Percentiles rank a stretch among this genome's conserved stretches.
These are phyloP conservation scores for Imbricaverruca yamaguchii DNA, from an alignment of 2,888 invertebrate species.

Conservation along the genomic window DNA sequence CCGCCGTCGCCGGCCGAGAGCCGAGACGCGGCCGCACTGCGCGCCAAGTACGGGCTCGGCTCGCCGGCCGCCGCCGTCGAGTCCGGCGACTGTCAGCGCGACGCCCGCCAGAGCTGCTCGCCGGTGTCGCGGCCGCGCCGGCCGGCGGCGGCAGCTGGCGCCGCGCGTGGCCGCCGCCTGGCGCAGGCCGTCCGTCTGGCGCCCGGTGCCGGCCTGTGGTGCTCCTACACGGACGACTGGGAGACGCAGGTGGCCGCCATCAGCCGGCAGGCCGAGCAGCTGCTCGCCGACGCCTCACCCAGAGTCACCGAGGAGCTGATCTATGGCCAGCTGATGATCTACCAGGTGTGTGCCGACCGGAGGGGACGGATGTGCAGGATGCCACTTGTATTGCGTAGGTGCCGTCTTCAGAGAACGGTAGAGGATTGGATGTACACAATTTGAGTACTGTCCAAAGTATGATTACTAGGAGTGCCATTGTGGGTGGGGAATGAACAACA, in stretches of 20 bases:
- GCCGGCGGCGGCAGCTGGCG: background rate
- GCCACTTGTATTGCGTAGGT: no score
- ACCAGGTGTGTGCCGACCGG: background rate
- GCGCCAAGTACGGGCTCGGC: background rate
- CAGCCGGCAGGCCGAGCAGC: background rate
- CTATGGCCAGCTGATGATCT: background rate
- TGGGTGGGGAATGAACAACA: no score
- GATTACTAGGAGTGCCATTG: no score
- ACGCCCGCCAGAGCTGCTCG: background rate
- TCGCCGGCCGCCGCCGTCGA: background rate
- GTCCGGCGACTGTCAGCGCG: background rate
- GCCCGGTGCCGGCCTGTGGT: background rate
- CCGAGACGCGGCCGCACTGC: background rate
- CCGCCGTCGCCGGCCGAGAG: background rate
- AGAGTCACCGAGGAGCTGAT: background rate
- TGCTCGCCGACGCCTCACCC: background rate
- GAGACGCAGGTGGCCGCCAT: background rate
- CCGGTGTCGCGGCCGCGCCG: background rate
- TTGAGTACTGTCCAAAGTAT: no score
- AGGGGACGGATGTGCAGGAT: no score
- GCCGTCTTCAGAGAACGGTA: no score
- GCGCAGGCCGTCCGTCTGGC: background rate
- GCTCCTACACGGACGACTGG: background rate
- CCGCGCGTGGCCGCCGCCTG: background rate
- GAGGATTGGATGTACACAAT: no score